Percentiles rank a stretch among this genome's conserved stretches.
Evolutionary conservation across 2,797 vertebrate species (phyloP).

Genomic region (Stomatorhinus walkeri): DNA sequence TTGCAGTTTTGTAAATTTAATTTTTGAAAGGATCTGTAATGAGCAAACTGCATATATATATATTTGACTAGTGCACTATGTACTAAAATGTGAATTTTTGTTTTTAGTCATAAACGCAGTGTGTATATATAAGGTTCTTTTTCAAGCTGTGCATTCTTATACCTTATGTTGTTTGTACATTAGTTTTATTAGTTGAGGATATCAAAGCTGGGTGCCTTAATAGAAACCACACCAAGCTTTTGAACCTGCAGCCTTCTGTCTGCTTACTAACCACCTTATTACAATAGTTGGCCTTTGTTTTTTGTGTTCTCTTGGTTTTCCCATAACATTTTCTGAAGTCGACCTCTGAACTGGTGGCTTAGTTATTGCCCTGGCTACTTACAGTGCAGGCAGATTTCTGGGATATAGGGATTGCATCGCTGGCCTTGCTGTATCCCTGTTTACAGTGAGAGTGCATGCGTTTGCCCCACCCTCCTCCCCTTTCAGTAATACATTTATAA

Average conservation of each 20-base stretch:
- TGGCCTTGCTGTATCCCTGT: neutral
- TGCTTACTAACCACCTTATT: neutral
- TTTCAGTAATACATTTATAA: slow-evolving; percentile 15
- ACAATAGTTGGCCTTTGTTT: neutral
- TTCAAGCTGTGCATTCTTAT: neutral
- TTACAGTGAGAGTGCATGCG: neutral
- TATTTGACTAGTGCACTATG: neutral
- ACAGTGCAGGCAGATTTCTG: neutral
- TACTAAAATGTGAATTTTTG: neutral
- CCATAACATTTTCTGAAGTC: neutral
- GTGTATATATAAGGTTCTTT: neutral
- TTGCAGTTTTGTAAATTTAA: neutral
- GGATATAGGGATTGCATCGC: neutral
- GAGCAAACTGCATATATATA: neutral
- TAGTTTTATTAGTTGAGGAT: neutral
- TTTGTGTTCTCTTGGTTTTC: neutral
- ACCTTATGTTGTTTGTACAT: neutral
- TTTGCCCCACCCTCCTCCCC: neutral
- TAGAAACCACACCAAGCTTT: neutral
- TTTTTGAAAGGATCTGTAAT: neutral
- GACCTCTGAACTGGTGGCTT: neutral
- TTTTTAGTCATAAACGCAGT: neutral
- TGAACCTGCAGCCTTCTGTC: neutral
- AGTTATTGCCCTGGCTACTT: neutral
- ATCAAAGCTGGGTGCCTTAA: neutral